Conservation (phyloP, 2,113 vertebrate genomes). For the Bubo blakistoni region DNA sequence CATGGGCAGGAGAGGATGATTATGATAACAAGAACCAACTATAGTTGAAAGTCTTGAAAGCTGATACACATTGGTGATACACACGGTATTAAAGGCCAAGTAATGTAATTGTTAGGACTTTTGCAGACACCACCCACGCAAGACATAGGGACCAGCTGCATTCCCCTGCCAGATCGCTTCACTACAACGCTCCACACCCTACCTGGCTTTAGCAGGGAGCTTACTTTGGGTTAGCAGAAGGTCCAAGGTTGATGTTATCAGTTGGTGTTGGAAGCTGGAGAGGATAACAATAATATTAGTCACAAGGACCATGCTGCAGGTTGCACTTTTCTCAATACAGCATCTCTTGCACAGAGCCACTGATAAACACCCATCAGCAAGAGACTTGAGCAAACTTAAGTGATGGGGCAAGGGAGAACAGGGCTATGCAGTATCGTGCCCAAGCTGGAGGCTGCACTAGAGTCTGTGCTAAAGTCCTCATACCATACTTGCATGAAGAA, state of each 20-base stretch:
- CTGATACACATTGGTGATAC: neutral
- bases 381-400: neutral
- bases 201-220: conserved; percentile 56
- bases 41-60: neutral
- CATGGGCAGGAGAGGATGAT: neutral
- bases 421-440: neutral
- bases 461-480: neutral
- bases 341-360: neutral
- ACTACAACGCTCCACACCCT: neutral
- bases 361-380: neutral
- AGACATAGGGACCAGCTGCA: neutral
- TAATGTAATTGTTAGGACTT: neutral
- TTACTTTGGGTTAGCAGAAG: conserved; percentile 97
- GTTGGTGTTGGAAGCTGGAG: conserved; percentile 68
- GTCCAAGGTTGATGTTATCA: conserved; percentile 90
- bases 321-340: neutral
- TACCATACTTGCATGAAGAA: too few relatives aligned
- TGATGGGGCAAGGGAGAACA: neutral
- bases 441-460: neutral
- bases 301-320: neutral
- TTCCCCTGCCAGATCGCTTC: neutral
- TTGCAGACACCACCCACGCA: neutral
- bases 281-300: neutral
- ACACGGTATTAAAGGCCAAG: neutral
- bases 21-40: neutral